Base-by-base conservation (phyloP, 2,113 vertebrate species). In the Cygnus atratus region DNA sequence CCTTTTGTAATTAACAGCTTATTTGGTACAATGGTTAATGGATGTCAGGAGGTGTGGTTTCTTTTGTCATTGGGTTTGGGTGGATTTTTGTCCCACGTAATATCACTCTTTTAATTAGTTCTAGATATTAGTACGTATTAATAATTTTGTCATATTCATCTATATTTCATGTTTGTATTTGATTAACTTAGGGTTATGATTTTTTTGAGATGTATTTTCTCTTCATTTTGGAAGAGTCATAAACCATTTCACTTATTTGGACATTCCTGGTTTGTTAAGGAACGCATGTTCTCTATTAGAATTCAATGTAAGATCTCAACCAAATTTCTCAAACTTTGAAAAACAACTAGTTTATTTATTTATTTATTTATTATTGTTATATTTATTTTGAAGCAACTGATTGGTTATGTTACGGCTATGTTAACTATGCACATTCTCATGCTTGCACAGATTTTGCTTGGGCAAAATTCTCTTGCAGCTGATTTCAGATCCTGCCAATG, bases 1-100 rank as follows among this genome's bases (percentile, higher is more conserved):
- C 75, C 77, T 97, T 96, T 96, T 93, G 92, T 95, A 97, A 97
- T 98, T 97, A 97, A 93, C 87, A 96, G 73, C 65, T 96, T 92
- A 90, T 95, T 97, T 96, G 77, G 96, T 96, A 96, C 93, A 92
- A 74, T 82, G 73, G 61, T 86, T 93, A 95, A 76, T 90, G 21
- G 88, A 95, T 71, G 88, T 97, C 91, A 97, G 78, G 65, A 55
- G 93, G 29, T 54, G 19, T 95, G 76, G 14, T 57, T 84, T 95
- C n/a, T 22, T 97, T 95, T 95, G 62, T 80, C 52, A 81, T 96
- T 94, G 96, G 50, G 44, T 90, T 94, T 93, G 83, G 39, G 88
- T 91, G 3, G 19, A 1, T 25, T 93, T 95, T 95, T 77, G 66
- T 83, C 52, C 91, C 57, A 65, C 90, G 94, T 93, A 81, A 67